Base-by-base conservation (phyloP, 2,113 vertebrate genomes). In the Bothrops jararaca region DNA sequence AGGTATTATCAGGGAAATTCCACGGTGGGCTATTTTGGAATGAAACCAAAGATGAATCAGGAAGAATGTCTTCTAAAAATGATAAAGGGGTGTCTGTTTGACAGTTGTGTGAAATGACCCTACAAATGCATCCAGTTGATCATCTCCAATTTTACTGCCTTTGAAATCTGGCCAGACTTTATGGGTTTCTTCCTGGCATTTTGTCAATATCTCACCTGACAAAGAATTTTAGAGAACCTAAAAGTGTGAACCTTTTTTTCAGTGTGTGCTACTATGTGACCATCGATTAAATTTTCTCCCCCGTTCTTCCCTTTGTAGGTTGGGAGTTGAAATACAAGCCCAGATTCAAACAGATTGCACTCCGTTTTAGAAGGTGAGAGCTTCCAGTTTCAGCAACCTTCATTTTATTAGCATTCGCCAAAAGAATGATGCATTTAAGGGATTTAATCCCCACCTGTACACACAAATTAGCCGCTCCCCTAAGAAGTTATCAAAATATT, bases 401-500 rank as follows among this genome's bases (percentile, higher is more conserved):
- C 15, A 12, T 3, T 13, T 54, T n/a, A n/a, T n/a, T 89, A 48
- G 22, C 45, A 39, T 1, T 1, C 12, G 20, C 2, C 20, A 85
- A 54, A 50, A 29, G 56, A 45, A 56, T 29, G 48, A 26, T 15
- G 18, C 5, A 54, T 93, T 56, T 0, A 54, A 93, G 95, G 95
- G 94, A 42, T 42, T 42, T 42, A 42, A 42, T 10, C 95, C 94
- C 95, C 93, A 24, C 12, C 80, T 91, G 48, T 93, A 95, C 1
- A 89, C 87, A 92, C 94, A 93, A 93, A 93, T 91, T 93, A 90
- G 90, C 88, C 93, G 90, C 94, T 90, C 10, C 95, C 93, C 92
- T 93, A 94, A 94, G 95, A 95, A 92, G 92, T 20, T 96, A 93
- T 95, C 95, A 96, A 95, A 96, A 96, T 93, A 95, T 97, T 95